Evolutionary conservation across 2,113 vertebrate genomes (phyloP).

Genomic region (Sander vitreus): DNA sequence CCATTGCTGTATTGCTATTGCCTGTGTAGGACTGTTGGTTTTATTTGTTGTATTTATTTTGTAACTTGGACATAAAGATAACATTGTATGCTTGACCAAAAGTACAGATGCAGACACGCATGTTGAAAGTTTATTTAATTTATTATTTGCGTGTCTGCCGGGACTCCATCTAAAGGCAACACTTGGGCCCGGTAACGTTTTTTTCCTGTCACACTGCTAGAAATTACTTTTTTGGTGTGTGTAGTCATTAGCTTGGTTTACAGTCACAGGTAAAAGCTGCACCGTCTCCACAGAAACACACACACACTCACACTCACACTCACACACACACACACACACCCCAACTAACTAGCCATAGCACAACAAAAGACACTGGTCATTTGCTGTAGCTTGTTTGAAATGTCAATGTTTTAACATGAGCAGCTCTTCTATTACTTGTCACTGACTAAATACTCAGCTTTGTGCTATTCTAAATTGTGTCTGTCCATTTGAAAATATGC

Average conservation of each 20-base stretch:
- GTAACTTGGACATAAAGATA: conserved; percentile 71
- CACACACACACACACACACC: conserved; percentile 52
- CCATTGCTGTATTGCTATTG: conserved; percentile 77
- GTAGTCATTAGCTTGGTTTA: conserved; percentile 64
- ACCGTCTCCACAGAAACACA: conserved; percentile 18
- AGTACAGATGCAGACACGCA: conserved; percentile 73
- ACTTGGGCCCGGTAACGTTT: conserved; percentile 53
- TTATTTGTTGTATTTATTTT: conserved; percentile 86
- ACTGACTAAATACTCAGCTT: conserved; percentile 89
- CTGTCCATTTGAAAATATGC: conserved; percentile 87
- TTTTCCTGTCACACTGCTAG: conserved; percentile 48
- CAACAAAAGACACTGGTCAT: conserved; percentile 73
- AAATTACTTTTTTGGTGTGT: conserved; percentile 43
- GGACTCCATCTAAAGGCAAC: conserved; percentile 57
- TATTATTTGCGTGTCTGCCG: conserved; percentile 79
- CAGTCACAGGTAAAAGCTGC: conserved; percentile 61
- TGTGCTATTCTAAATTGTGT: conserved; percentile 90
- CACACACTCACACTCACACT: conserved; percentile 52
- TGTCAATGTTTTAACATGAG: conserved; percentile 71
- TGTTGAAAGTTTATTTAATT: conserved; percentile 73
- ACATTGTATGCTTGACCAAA: conserved; percentile 81
- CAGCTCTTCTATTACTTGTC: conserved; percentile 83
- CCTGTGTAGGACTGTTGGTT: conserved; percentile 80
- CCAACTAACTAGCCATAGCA: conserved; percentile 68
- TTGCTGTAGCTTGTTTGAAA: conserved; percentile 74